Evolutionary conservation across 1,140 invertebrate genomes (phyloP), one percentile per base, ranked within the genome.

Genomic region (Heliothis virescens): DNA sequence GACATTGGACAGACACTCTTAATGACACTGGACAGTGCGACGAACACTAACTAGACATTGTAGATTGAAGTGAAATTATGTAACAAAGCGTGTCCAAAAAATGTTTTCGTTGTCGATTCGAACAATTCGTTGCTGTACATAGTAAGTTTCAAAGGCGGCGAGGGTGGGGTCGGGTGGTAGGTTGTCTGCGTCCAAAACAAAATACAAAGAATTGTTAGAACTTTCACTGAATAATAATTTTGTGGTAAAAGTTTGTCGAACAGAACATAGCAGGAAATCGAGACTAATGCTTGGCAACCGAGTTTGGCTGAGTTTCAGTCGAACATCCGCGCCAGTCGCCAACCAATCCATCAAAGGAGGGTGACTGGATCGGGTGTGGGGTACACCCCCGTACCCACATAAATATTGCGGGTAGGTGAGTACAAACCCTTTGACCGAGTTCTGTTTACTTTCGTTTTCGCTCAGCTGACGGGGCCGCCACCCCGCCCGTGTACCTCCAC

Each of bases 361-460:
- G 89, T 85, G 91, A 89, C 87, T 86, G 89, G 84, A 91, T 91
- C 85, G 91, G 89, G 92, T 88, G 91, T 91, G 90, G 87, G 90
- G 84, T 83, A 50, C 85, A 86, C 91, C 89, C 89, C 85, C 88
- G 85, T 91, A 90, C 91, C 92, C 93, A 94, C 93, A 94, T 94
- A 94, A 94, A 94, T 94, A 94, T 94, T 94, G 92, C 89, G 92
- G 92, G 92, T 94, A 94, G 92, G 92, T 92, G 93, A 94, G 92
- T 94, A 94, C 94, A 92, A 94, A 95, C 94, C 94, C 94, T 95
- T 95, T 95, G 94, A 95, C 94, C 94, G 94, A 95, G 94, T 95
- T 95, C 93, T 95, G 94, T 95, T 94, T 95, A 95, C 95, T 95
- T 95, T 95, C 95, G 91, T 94, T 95, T 95, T 95, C 95, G 92